Base-by-base conservation (phyloP, 2,113 vertebrate species). In the Patagioenas fasciata region DNA sequence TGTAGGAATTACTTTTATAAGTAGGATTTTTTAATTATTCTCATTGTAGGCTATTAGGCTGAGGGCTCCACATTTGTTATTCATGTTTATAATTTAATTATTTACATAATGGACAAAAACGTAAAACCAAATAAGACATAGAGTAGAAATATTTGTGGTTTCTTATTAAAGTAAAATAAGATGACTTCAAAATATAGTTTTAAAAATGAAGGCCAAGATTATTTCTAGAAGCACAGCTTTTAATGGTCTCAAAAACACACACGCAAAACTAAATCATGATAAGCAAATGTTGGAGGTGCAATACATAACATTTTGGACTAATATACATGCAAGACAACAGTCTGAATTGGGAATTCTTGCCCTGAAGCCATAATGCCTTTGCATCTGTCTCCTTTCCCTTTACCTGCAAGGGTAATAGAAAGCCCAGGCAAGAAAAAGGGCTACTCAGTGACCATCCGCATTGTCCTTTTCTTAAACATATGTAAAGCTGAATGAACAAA, bases 331-430 rank as follows among this genome's bases (percentile, higher is more conserved):
- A 57, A 42, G 19, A 66, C 5, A 65, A 40, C 6, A 23, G 57
- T 1, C 18, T 56, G 65, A 34, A 44, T 9, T 1, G 3, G 61
- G 48, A 88, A 51, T 58, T 53, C 51, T 13, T 38, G 15, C 23
- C 71, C 47, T 56, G 34, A 54, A 85, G 28, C 21, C 31, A 15
- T 9, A 9, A 10, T 2, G 31, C 20, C 73, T 66, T 54, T 21
- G 20, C 12, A 11, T 25, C 8, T 17, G 50, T 5, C 18, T 60
- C 62, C 42, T 32, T 42, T 34, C 40, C 71, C 56, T 70, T 2
- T 0, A 2, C 17, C 67, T 83, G 28, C 47, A 54, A 0, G 3
- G 47, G n/a, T 26, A n/a, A 3, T 0, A 8, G 44, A 82, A 79
- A 64, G 3, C 44, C 54, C 84, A 85, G 53, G 9, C 40, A 70